phyloP scores from a whole-genome alignment of 2,888 invertebrate species.

The Euspilapteryx auroguttella region DNA sequence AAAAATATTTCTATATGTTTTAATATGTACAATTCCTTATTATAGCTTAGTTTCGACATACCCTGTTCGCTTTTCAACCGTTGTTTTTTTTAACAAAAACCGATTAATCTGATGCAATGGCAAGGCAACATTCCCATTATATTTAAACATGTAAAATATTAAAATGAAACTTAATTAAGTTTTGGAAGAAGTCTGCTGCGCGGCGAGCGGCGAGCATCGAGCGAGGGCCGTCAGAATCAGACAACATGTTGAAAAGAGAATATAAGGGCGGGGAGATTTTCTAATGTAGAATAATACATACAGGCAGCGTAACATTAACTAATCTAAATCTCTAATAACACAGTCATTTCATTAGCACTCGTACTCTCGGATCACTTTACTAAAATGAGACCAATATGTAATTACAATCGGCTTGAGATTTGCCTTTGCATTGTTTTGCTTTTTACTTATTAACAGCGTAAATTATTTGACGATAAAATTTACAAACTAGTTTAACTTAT shows the following conservation, averaged over 20 bases:
- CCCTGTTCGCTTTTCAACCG: slow-evolving; percentile 60
- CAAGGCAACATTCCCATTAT: slow-evolving; percentile 10
- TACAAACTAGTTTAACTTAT: too few species aligned
- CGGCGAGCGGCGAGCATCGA: too few species aligned
- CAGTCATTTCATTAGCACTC: too few species aligned
- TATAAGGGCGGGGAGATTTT: slow-evolving; percentile 26
- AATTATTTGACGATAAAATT: too few species aligned
- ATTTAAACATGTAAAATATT: slow-evolving; percentile 11
- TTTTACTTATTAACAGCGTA: too few species aligned
- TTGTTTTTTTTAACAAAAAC: slow-evolving; percentile 27
- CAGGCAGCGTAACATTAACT: slow-evolving; percentile 9
- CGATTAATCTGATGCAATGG: slow-evolving; percentile 8
- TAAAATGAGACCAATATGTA: too few species aligned
- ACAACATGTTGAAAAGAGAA: slow-evolving; percentile 59
- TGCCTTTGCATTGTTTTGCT: too few species aligned
- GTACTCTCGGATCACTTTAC: too few species aligned
- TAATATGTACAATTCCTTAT: slow-evolving; percentile 56
- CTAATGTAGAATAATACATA: slow-evolving; percentile 21
- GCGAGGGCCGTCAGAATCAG: too few species aligned
- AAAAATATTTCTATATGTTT: slow-evolving; percentile 50
- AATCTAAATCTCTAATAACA: slow-evolving; percentile 46
- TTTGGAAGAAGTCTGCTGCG: too few species aligned
- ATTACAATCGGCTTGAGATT: too few species aligned
- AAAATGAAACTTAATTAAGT: too few species aligned
- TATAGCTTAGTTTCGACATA: slow-evolving; percentile 48